Evolutionary conservation across 1,140 invertebrate species (phyloP), one percentile per base, ranked within the genome.

Genomic region (Scaptodrosophila lebanonensis): DNA sequence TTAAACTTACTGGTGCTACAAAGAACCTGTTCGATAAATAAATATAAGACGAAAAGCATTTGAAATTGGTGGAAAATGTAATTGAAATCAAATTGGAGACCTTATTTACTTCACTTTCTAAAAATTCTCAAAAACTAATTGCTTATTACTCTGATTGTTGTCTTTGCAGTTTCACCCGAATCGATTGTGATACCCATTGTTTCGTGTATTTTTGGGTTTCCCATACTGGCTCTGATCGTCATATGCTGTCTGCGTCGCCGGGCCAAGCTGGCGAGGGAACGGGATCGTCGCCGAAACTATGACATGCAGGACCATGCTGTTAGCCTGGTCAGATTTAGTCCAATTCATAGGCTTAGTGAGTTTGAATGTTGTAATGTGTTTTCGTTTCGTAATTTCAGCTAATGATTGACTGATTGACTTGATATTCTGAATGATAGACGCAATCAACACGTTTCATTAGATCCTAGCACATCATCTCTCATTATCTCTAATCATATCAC

Each of bases 171-270:
- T 50, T 93, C 94, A 44, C 94, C 95, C 20, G 94, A 96, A 86
- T 94, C 93, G 44, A 93, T 96, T 63, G 94, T 96, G 7, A 92
- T 96, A 25, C 95, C 95, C 5, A 96, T 96, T 59, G 92, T 96
- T 7, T 95, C 94, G 7, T 95, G 94, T 84, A 96, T 96, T 82
- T 90, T 96, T 65, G 94, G 94, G 35, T 96, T 96, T 76, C 95
- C 95, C 11, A 88, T 96, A 12, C 85, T 96, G 66, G 95, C 94
- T 1, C 88, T 96, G 25, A 89, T 95, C 52, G 92, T 96, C 40
- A 97, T 97, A 84, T 97, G 95, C 86, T 95, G 94, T 83, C 88
- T 97, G 29, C 87, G 94, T 33, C 89, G 94, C 75, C 88, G 94
- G 67, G 95, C 94, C 1, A 95, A 95, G 87, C 85, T 95, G 62